These are phyloP conservation scores for Rattus rattus DNA, from an alignment of 2,113 vertebrate species.

Conservation along the genomic window DNA sequence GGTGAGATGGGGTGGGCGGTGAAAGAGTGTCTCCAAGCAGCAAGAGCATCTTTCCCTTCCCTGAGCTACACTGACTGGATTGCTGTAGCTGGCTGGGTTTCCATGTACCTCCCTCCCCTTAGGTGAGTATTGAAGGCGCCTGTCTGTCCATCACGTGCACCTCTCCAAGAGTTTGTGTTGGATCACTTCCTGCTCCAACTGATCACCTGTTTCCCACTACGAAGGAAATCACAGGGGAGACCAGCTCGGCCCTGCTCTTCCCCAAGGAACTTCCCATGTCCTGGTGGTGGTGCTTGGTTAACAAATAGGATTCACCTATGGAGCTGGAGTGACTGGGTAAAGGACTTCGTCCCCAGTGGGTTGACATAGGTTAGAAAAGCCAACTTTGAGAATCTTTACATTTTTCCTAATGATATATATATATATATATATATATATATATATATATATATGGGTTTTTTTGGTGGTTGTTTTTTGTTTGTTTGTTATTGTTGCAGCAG, in stretches of 20 bases:
- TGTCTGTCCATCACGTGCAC: no score
- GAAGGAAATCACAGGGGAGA: neutral
- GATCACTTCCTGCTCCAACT: neutral
- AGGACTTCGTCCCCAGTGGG: neutral
- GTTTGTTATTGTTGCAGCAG: neutral
- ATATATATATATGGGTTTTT: neutral
- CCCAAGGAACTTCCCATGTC: no score
- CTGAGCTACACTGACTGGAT: no score
- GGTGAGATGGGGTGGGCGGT: neutral
- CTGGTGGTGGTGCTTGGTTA: neutral
- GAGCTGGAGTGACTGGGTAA: neutral
- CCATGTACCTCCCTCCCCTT: neutral
- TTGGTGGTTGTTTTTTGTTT: neutral
- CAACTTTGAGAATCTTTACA: neutral
- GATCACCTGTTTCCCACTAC: neutral
- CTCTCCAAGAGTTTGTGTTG: neutral
- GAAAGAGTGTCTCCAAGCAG: neutral
- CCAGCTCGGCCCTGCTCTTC: rapidly evolving
- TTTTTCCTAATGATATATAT: neutral
- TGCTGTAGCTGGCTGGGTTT: no score
- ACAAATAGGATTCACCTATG: neutral
- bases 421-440: no score
- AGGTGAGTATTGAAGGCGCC: no score
- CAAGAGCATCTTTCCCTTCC: no score
- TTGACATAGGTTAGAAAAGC: neutral